Percentiles rank a stretch among this genome's conserved stretches.
phyloP scores from a whole-genome alignment of 2,113 vertebrate genomes.

The Monarcha castaneiventris region DNA sequence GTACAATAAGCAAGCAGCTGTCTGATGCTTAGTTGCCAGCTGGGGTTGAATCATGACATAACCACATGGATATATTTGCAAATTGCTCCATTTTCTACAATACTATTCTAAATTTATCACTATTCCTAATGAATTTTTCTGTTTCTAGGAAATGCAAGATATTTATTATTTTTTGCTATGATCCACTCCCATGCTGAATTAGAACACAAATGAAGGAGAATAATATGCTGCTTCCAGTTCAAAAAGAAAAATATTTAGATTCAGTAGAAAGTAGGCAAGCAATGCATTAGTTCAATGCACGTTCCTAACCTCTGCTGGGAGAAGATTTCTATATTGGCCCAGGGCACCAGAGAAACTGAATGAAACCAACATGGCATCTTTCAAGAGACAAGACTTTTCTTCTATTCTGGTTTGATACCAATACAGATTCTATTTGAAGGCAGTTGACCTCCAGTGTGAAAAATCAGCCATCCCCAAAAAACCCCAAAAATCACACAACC shows the following conservation, averaged over 20 bases:
- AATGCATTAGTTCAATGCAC: neutral
- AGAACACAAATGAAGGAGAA: neutral
- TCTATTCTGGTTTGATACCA: neutral
- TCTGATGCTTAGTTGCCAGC: neutral
- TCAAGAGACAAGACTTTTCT: neutral
- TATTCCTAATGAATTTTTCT: neutral
- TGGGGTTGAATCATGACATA: neutral
- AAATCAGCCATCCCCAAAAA: neutral
- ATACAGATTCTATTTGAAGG: neutral
- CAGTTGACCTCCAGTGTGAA: neutral
- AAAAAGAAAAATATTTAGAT: neutral
- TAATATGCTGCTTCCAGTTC: neutral
- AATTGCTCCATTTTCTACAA: neutral
- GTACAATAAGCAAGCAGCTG: neutral
- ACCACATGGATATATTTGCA: neutral
- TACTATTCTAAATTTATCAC: neutral
- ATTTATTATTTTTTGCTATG: neutral
- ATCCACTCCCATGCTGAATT: neutral
- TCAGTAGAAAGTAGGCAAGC: neutral
- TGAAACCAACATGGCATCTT: neutral
- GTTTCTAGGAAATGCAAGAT: neutral
- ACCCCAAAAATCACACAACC: rapidly evolving
- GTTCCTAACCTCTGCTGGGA: neutral
- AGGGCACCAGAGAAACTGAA: neutral
- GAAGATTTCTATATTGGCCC: neutral